Evolutionary conservation across 2,113 vertebrate species (phyloP).

Genomic region (Sterrhoptilus dennistouni): DNA sequence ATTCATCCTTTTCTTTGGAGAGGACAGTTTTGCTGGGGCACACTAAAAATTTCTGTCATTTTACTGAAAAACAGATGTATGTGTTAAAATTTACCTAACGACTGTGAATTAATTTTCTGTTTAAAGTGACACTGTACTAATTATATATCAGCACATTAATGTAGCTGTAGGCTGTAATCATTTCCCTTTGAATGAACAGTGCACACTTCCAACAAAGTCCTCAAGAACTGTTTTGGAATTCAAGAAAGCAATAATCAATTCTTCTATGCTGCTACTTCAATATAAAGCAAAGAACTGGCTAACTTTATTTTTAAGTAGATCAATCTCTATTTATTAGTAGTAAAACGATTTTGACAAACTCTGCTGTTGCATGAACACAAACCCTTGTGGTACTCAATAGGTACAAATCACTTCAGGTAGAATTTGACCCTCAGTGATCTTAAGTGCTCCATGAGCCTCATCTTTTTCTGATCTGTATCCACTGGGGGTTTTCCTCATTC

Average conservation of each 20-base stretch:
- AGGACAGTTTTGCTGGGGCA: background rate
- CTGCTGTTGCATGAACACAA: background rate
- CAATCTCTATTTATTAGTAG: conserved; percentile 1
- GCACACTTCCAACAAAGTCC: background rate
- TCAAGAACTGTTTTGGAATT: conserved; percentile 5
- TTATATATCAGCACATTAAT: conserved; percentile 32
- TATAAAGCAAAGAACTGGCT: background rate
- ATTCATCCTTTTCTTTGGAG: background rate
- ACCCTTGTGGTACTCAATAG: background rate
- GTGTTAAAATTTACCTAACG: background rate
- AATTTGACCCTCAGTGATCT: background rate
- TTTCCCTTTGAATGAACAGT: background rate
- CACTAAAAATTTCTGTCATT: background rate
- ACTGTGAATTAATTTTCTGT: conserved; percentile 23
- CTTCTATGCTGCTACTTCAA: background rate
- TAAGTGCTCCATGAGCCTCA: background rate
- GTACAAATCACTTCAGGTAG: background rate
- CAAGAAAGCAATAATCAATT: conserved; percentile 23
- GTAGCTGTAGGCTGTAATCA: background rate
- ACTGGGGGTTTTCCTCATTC: background rate
- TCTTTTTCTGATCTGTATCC: background rate
- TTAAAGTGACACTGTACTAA: conserved; percentile 46
- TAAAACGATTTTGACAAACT: background rate
- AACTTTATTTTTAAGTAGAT: conserved; percentile 5
- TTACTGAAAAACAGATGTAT: background rate